Evolutionary conservation across 1,140 invertebrate species (phyloP).

Genomic region (Eciton burchellii): DNA sequence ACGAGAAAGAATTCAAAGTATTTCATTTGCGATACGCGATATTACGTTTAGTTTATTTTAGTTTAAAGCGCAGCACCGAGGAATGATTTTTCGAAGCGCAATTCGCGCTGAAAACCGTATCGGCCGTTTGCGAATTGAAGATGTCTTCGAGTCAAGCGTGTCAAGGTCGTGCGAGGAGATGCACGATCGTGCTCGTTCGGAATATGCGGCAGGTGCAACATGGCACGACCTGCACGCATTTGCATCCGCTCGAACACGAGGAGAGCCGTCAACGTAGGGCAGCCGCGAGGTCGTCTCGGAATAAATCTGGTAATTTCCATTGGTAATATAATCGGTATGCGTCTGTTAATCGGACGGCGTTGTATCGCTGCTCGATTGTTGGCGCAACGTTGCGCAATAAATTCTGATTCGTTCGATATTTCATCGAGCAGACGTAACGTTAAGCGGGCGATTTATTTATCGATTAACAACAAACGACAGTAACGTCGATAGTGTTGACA

Average conservation of each 20-base stretch:
- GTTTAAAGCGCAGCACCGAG: background rate
- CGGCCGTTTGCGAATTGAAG: conserved; percentile 26
- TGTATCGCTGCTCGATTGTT: background rate
- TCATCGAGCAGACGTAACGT: background rate
- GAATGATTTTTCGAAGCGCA: background rate
- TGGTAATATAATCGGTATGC: background rate
- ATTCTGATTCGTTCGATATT: background rate
- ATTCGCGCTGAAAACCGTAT: background rate
- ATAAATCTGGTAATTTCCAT: conserved; percentile 43
- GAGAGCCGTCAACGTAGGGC: background rate
- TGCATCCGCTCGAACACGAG: conserved; percentile 57
- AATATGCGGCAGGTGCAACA: conserved; percentile 72
- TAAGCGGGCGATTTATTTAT: no score
- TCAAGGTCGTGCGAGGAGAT: conserved; percentile 65
- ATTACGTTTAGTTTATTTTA: no score
- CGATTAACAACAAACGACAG: no score
- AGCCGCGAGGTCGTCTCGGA: conserved; percentile 14
- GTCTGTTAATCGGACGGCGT: background rate
- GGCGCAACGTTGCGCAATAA: conserved; percentile 33
- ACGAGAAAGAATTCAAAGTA: background rate
- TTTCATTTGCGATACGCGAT: background rate
- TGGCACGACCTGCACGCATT: conserved; percentile 69
- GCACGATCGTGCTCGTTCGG: conserved; percentile 54
- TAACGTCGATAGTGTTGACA: no score
- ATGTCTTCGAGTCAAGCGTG: conserved; percentile 56